Evolutionary conservation across 2,113 vertebrate species (phyloP), one percentile per base, ranked within the genome.

Genomic region (Embiotoca jacksoni): DNA sequence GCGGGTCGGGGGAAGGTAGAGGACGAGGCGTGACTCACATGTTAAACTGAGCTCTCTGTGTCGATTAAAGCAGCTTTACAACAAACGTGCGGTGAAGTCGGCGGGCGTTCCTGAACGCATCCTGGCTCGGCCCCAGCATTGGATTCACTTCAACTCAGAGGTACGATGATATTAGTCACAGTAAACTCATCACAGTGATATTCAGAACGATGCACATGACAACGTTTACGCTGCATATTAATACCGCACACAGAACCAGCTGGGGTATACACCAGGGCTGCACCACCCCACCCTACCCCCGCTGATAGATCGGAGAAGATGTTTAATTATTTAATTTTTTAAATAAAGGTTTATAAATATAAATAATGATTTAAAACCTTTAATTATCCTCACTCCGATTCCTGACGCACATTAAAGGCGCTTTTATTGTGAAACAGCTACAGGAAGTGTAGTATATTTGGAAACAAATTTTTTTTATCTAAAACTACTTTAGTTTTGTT

Each of bases 101-200:
- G 16, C 3, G 3, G 2, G 0, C 23, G 23, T 23, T 44, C 41
- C 57, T 78, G 64, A 76, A 74, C 39, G n/a, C 50, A 56, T 35
- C 63, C 0, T 14, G 46, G 37, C 53, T 64, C 58, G 88, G 84
- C 84, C 84, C 88, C 86, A 81, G 84, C 70, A 69, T 73, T 61
- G 50, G 68, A 3, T 35, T 80, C 59, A 8, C 46, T 73, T 81
- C 47, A 57, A 56, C 60, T 65, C 63, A 62, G 60, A 75, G 50
- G 55, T 11, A 70, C 58, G 61, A 62, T 82, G 75, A 55, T 65
- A 71, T 85, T 80, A 89, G 83, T 85, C 74, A 63, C 75, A 73
- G 52, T 10, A 31, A 23, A 70, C 46, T 72, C 65, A 23, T 57
- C 71, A 84, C 83, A 57, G 50, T 35, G 54, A 68, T 49, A 66